A percentile compares a stretch with the other conserved stretches of the same genome.
Conservation (phyloP, 2,888 invertebrate species). For the Helicoverpa assulta region DNA sequence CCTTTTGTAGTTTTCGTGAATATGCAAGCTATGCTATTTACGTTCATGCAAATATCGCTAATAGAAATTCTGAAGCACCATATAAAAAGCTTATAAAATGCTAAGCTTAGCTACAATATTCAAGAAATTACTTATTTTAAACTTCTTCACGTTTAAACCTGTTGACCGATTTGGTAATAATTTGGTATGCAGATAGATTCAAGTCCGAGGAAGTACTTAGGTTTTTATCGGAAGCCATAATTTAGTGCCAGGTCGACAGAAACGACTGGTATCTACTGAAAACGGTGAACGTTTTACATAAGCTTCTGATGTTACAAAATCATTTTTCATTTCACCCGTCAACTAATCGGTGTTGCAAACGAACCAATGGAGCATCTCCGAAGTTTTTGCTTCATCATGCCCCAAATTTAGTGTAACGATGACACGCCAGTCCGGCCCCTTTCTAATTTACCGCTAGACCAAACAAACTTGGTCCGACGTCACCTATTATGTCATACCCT, state of each 20-base stretch:
- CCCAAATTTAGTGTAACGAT: slow-evolving; percentile 46
- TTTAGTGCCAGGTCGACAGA: too few species aligned
- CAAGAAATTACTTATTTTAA: too few species aligned
- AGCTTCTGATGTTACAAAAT: background rate
- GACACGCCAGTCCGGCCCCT: slow-evolving; percentile 40
- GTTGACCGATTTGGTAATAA: too few species aligned
- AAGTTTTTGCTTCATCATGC: slow-evolving; percentile 34
- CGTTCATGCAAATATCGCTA: background rate
- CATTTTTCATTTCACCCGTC: slow-evolving; percentile 7
- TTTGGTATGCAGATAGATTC: background rate
- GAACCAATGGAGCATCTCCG: slow-evolving; percentile 25
- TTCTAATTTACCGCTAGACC: slow-evolving; percentile 59
- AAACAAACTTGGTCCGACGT: slow-evolving; percentile 50
- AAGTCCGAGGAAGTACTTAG: background rate
- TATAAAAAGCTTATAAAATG: too few species aligned
- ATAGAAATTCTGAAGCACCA: background rate
- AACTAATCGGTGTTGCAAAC: slow-evolving; percentile 30
- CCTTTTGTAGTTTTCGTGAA: too few species aligned
- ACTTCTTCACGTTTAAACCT: too few species aligned
- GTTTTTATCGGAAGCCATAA: background rate
- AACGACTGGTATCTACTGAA: background rate
- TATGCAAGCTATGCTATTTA: too few species aligned
- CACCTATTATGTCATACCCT: slow-evolving; percentile 52
- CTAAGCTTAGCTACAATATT: too few species aligned
- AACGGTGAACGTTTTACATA: background rate